Evolutionary conservation across 2,888 invertebrate genomes (phyloP).

Genomic region (Isotomurus palustris): DNA sequence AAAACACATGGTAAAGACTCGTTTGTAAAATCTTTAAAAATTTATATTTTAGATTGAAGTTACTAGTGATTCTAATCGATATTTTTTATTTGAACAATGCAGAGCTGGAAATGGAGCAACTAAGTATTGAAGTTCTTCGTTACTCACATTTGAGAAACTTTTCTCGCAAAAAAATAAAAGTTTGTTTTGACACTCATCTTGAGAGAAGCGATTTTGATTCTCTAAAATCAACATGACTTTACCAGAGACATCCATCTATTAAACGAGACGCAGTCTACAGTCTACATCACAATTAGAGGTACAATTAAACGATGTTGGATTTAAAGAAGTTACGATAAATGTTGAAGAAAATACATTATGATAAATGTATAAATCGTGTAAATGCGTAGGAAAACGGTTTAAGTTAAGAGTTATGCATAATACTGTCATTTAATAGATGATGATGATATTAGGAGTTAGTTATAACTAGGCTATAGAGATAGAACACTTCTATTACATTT

Average conservation of each 20-base stretch:
- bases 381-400: not conserved
- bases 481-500: not conserved
- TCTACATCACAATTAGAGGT: not conserved
- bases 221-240: no score
- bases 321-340: not conserved
- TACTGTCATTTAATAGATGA: no score
- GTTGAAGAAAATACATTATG: not conserved
- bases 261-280: no score
- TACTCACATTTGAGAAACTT: no score
- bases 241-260: no score
- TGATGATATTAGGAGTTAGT: no score
- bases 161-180: no score
- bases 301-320: not conserved
- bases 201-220: no score
- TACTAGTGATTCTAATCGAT: not conserved
- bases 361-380: not conserved
- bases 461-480: no score
- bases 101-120: constrained; percentile 30
- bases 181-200: no score
- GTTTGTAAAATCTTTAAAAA: not conserved
- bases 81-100: constrained; percentile 9
- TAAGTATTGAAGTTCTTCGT: constrained; percentile 7
- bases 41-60: not conserved
- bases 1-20: constrained; percentile 29
- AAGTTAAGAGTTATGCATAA: constrained; percentile 1